These are phyloP conservation scores for Temnopleurus reevesii DNA, from an alignment of 53 echinoderm and acorn worm genomes.

Conservation along the genomic window DNA sequence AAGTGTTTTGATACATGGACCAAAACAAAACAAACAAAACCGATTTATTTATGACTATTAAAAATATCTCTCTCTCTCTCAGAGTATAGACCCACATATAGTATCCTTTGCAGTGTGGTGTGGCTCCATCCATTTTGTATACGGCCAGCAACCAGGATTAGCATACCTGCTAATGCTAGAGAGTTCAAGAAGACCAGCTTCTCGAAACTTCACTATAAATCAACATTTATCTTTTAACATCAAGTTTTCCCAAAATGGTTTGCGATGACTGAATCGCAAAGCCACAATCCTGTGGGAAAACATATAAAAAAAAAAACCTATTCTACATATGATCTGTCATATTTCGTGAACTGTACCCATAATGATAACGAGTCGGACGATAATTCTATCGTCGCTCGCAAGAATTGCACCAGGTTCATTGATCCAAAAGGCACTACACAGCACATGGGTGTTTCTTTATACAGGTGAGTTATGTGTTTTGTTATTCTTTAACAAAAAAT, in stretches of 20 bases:
- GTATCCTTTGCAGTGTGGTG: not conserved
- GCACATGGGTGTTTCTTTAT: not conserved
- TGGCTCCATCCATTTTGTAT: not conserved
- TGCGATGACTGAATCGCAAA: not conserved
- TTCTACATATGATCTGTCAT: not conserved
- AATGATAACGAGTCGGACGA: not conserved
- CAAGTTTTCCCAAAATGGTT: not conserved
- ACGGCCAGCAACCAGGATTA: not conserved
- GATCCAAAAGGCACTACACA: not conserved
- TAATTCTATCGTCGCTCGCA: not conserved
- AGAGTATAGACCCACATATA: not conserved
- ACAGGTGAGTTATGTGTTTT: not conserved
- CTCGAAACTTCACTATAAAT: not conserved
- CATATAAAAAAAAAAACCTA: not conserved
- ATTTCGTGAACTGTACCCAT: not conserved
- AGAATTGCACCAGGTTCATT: slow-evolving; percentile 16
- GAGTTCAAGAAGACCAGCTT: slow-evolving; percentile 5
- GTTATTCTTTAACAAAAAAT: too few relatives aligned
- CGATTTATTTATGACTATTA: not conserved
- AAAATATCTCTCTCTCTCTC: not conserved
- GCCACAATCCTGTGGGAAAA: not conserved
- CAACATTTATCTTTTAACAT: not conserved
- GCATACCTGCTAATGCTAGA: not conserved
- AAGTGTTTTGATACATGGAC: not conserved
- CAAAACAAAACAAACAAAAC: not conserved